Conservation (phyloP, 2,888 invertebrate species). For the Alloscopus bannaensis region DNA sequence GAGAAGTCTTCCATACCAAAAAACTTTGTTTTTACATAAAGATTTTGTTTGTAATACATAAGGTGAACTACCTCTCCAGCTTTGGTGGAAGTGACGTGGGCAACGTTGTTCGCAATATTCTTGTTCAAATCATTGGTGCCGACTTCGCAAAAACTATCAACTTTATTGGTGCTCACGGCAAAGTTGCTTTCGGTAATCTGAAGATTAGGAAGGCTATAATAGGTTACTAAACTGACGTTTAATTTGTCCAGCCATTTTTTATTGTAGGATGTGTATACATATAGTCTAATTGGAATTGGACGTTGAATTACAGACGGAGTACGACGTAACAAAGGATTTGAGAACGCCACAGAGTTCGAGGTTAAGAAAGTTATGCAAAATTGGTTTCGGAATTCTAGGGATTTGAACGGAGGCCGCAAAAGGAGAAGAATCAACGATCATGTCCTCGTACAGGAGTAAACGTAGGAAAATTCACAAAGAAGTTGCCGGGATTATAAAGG, state of each 20-base stretch:
- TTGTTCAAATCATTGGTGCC: not conserved
- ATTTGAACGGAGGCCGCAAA: slow-evolving; percentile 15
- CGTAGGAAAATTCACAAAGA: too few relatives aligned
- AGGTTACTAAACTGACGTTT: not conserved
- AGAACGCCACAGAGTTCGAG: not conserved
- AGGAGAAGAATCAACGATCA: not conserved
- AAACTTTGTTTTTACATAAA: too few relatives aligned
- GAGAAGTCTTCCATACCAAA: too few relatives aligned
- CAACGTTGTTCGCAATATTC: not conserved
- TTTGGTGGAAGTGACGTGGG: not conserved
- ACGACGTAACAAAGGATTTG: not conserved
- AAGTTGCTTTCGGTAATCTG: not conserved
- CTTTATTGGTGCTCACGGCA: not conserved
- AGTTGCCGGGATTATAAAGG: too few relatives aligned
- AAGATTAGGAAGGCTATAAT: not conserved
- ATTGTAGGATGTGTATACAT: not conserved
- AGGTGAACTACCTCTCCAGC: not conserved
- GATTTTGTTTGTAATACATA: too few relatives aligned
- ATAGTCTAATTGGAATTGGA: too few relatives aligned
- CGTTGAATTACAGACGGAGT: not conserved
- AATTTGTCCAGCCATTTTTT: not conserved
- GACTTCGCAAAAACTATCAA: not conserved
- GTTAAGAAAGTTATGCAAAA: not conserved
- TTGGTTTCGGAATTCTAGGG: slow-evolving; percentile 14
- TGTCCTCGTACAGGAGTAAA: slow-evolving; percentile 34